Evolutionary conservation across 2,113 vertebrate genomes (phyloP).

Genomic region (Nestor notabilis): DNA sequence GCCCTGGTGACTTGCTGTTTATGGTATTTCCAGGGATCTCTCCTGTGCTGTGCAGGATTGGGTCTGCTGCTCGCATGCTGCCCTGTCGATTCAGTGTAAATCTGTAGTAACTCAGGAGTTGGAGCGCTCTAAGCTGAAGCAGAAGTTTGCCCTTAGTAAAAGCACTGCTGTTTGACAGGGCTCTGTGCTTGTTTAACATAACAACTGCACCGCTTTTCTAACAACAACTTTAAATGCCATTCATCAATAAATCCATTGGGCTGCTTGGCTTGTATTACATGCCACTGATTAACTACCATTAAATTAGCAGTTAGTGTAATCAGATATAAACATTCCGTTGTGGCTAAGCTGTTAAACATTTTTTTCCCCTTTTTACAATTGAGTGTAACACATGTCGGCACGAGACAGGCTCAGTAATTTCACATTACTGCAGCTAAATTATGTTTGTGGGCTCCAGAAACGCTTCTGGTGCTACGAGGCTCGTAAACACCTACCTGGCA

Average conservation of each 20-base stretch:
- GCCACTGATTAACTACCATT: constrained; percentile 72
- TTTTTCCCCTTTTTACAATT: constrained; percentile 61
- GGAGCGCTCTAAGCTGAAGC: neutral
- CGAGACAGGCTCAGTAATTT: constrained; percentile 61
- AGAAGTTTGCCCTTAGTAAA: neutral
- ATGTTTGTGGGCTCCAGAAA: constrained; percentile 74
- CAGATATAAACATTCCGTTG: constrained; percentile 75
- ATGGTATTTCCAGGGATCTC: fast-evolving
- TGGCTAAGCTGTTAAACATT: constrained; percentile 70
- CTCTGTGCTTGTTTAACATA: neutral
- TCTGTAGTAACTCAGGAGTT: neutral
- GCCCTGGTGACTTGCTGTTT: neutral
- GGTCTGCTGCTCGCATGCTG: fast-evolving
- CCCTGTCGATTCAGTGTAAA: fast-evolving
- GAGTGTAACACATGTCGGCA: constrained; percentile 59
- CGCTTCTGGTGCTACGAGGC: constrained; percentile 67
- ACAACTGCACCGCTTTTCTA: neutral
- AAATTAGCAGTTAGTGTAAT: constrained; percentile 75
- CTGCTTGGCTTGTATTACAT: constrained; percentile 49
- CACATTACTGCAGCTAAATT: constrained; percentile 68
- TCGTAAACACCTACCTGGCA: constrained; percentile 73
- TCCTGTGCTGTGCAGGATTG: neutral
- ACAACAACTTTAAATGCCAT: constrained; percentile 50
- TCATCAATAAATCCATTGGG: constrained; percentile 62
- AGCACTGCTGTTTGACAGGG: neutral